phyloP scores from a whole-genome alignment of 2,113 vertebrate species.

The Elachura formosa region DNA sequence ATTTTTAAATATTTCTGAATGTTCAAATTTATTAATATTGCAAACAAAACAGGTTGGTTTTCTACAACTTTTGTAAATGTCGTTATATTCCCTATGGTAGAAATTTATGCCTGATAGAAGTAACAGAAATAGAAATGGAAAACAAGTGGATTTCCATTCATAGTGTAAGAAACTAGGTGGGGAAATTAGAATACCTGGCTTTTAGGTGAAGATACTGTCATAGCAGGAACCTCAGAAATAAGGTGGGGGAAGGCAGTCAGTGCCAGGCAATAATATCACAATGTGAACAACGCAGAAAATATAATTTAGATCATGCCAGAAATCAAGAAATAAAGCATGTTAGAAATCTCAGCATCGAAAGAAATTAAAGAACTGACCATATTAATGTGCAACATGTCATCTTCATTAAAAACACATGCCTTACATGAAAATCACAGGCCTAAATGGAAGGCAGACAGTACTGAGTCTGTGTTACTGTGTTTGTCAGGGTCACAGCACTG shows the following conservation, averaged over 20 bases:
- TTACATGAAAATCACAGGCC: background rate
- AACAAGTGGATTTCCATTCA: background rate
- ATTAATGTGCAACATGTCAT: background rate
- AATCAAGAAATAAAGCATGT: fast-evolving
- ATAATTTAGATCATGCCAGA: background rate
- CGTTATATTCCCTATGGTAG: fast-evolving
- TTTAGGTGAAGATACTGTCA: background rate
- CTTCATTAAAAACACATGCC: background rate
- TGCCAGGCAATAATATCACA: background rate
- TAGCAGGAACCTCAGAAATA: background rate
- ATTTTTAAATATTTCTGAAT: background rate
- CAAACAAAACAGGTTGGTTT: background rate
- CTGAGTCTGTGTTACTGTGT: background rate
- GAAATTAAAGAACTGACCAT: background rate
- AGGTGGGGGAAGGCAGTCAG: fast-evolving
- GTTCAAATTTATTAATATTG: background rate
- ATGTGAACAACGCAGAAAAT: background rate
- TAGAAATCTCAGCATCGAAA: background rate
- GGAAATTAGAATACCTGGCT: background rate
- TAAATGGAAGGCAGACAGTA: background rate
- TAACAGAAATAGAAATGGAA: background rate
- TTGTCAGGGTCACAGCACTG: background rate
- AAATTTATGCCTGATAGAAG: background rate
- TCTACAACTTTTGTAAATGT: background rate
- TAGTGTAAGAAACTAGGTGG: background rate